A percentile compares a stretch with the other conserved stretches of the same genome.
Conservation (phyloP, 2,113 vertebrate genomes). For the Chaetodon auriga region DNA sequence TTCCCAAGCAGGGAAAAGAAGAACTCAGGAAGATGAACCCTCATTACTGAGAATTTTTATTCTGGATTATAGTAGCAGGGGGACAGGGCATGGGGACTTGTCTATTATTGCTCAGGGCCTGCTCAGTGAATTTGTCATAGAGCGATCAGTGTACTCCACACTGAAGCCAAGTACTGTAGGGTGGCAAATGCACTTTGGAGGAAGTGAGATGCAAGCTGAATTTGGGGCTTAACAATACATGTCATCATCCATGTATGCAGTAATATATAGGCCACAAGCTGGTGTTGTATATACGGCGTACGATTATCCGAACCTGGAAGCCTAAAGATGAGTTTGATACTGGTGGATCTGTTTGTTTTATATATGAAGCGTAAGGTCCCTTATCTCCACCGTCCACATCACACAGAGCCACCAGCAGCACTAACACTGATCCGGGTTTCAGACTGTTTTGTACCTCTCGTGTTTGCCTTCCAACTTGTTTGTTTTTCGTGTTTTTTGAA, state of each 20-base stretch:
- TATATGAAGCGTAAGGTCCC: background rate
- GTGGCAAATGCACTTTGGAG: constrained; percentile 51
- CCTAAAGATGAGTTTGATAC: background rate
- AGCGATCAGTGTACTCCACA: constrained; percentile 44
- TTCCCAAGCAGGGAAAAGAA: background rate
- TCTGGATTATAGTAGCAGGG: constrained; percentile 38
- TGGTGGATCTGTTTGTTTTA: constrained; percentile 2
- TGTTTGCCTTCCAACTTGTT: constrained; percentile 38
- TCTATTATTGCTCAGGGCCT: constrained; percentile 44
- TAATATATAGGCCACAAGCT: constrained; percentile 31
- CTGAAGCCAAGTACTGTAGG: constrained; percentile 28
- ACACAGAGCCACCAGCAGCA: constrained; percentile 16
- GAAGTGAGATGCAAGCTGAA: constrained; percentile 41
- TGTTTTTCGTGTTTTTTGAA: constrained; percentile 33
- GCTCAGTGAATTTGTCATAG: constrained; percentile 60
- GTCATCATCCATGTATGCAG: constrained; percentile 24
- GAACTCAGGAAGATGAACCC: background rate
- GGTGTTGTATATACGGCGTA: background rate
- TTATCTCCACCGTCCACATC: constrained; percentile 4
- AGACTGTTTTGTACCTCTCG: constrained; percentile 12
- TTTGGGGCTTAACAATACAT: constrained; percentile 39
- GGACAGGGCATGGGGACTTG: constrained; percentile 26
- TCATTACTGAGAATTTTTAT: constrained; percentile 41
- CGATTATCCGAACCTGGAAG: background rate
- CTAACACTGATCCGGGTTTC: background rate